Percentiles rank a stretch among this genome's conserved stretches.
Conservation (phyloP, 1,140 invertebrate genomes). For the Nephotettix cincticeps region DNA sequence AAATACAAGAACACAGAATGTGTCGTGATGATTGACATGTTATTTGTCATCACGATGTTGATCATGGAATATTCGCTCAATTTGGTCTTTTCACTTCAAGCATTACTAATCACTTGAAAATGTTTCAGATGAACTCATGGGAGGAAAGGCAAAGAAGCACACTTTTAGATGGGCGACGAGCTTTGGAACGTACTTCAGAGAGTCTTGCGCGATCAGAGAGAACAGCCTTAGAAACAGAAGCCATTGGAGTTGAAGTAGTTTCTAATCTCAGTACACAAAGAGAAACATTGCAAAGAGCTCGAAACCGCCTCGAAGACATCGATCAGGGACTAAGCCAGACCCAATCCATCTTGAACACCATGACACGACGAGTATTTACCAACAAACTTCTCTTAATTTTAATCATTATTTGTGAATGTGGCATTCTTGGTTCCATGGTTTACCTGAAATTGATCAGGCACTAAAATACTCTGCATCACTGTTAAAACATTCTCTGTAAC, state of each 20-base stretch:
- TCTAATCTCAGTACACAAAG: constrained; percentile 63
- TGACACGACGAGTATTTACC: constrained; percentile 61
- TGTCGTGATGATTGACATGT: too few species aligned
- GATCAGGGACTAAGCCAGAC: constrained; percentile 60
- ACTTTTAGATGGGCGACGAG: constrained; percentile 56
- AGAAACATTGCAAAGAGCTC: constrained; percentile 61
- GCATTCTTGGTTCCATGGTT: constrained; percentile 57
- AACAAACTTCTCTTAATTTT: constrained; percentile 68
- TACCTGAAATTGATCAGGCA: constrained; percentile 55
- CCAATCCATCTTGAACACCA: constrained; percentile 58
- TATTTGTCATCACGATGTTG: too few species aligned
- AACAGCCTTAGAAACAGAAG: constrained; percentile 75
- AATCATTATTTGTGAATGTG: constrained; percentile 64
- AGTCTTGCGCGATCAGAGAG: constrained; percentile 68
- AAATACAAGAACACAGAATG: too few species aligned
- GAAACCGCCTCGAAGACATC: constrained; percentile 59
- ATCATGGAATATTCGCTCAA: too few species aligned
- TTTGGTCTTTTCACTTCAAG: too few species aligned
- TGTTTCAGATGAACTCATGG: constrained; percentile 42
- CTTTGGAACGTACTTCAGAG: constrained; percentile 62
- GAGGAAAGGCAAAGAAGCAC: constrained; percentile 53
- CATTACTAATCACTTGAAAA: too few species aligned
- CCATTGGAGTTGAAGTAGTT: constrained; percentile 74
- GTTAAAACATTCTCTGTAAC: not conserved
- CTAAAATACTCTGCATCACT: not conserved